Percentiles rank a stretch among this genome's conserved stretches.
Conservation (phyloP, 2,113 vertebrate species). For the Oryzias javanicus region DNA sequence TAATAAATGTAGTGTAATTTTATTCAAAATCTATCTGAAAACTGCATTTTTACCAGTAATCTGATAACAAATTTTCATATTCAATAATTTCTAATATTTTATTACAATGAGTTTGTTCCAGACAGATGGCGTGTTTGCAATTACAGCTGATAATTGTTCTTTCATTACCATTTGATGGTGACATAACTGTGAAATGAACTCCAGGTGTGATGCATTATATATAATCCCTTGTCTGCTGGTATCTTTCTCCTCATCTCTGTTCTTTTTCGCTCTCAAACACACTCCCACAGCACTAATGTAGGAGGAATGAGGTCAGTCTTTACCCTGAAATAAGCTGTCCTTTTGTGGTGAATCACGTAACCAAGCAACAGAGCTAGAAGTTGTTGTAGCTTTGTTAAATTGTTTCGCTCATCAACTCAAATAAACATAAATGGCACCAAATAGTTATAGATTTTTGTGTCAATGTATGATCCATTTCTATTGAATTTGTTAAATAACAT, state of each 20-base stretch:
- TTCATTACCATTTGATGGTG: not conserved
- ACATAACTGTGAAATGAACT: not conserved
- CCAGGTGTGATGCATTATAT: not conserved
- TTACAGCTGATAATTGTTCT: too few species aligned
- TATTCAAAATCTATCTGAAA: too few species aligned
- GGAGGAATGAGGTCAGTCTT: slow-evolving; percentile 10
- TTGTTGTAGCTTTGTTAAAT: slow-evolving; percentile 21
- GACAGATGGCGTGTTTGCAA: too few species aligned
- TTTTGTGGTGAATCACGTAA: slow-evolving; percentile 15
- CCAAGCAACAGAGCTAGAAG: slow-evolving; percentile 3
- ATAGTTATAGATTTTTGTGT: slow-evolving; percentile 30
- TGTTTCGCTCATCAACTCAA: slow-evolving; percentile 30
- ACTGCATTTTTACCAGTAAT: too few species aligned
- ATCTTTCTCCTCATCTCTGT: not conserved
- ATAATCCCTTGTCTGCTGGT: not conserved
- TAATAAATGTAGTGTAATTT: too few species aligned
- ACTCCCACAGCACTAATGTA: not conserved
- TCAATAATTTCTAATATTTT: too few species aligned
- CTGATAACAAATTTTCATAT: too few species aligned
- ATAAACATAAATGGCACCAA: slow-evolving; percentile 40
- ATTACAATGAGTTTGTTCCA: too few species aligned
- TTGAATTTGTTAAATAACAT: slow-evolving; percentile 10
- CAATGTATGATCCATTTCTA: not conserved
- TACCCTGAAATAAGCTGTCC: slow-evolving; percentile 10
- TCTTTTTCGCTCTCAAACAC: slow-evolving; percentile 3